phyloP scores from a whole-genome alignment of 2,113 vertebrate species.

The Sphaerodactylus townsendi region DNA sequence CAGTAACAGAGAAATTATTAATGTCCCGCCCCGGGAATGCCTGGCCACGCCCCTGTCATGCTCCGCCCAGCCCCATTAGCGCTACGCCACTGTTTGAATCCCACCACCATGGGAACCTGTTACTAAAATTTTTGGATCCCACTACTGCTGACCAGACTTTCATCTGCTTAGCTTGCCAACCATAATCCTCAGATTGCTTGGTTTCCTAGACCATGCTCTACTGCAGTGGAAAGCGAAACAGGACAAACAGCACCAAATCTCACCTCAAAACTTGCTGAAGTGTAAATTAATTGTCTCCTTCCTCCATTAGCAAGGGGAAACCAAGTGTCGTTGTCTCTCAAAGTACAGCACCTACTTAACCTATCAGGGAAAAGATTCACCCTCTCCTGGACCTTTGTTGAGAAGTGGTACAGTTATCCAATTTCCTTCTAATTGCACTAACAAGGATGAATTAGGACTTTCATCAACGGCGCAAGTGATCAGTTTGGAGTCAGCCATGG shows the following conservation, averaged over 20 bases:
- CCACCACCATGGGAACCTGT: too few relatives aligned
- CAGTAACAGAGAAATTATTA: too few relatives aligned
- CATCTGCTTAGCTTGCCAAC: too few relatives aligned
- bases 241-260: slow-evolving; percentile 17
- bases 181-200: neutral
- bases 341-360: slow-evolving; percentile 55
- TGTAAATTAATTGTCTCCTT: slow-evolving; percentile 49
- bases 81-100: too few relatives aligned
- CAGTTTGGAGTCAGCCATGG: slow-evolving; percentile 77
- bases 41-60: too few relatives aligned
- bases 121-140: too few relatives aligned
- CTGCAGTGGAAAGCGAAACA: neutral
- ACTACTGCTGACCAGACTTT: too few relatives aligned
- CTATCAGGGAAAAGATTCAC: slow-evolving; percentile 53
- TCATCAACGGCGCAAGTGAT: slow-evolving; percentile 73
- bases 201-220: neutral
- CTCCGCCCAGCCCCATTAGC: too few relatives aligned
- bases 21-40: too few relatives aligned
- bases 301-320: slow-evolving; percentile 47
- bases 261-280: slow-evolving; percentile 54
- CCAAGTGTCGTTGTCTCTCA: slow-evolving; percentile 39
- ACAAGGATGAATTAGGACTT: slow-evolving; percentile 83
- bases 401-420: slow-evolving; percentile 72
- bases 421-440: slow-evolving; percentile 80
- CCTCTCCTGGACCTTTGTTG: slow-evolving; percentile 63